Evolutionary conservation across 1,140 invertebrate genomes (phyloP), one percentile per base, ranked within the genome.

Genomic region (Drosophila nigrodunni): DNA sequence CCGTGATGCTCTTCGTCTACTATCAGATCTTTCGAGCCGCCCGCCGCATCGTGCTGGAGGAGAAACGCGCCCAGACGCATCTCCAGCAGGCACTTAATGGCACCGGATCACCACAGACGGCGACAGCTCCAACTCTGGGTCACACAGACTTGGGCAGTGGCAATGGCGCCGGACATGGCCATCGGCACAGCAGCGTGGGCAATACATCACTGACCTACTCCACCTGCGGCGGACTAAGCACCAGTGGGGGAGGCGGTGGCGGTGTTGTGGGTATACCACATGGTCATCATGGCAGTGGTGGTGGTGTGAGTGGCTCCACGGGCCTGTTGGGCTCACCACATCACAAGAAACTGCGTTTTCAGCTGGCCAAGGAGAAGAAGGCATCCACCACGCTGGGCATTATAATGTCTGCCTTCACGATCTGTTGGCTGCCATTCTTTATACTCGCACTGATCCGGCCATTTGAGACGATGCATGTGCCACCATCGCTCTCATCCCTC

Each of bases 381-480:
- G 98, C 98, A 3, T 98, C 97, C 57, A 98, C 98, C 15, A 99
- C 98, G 0, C 94, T 99, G 62, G 98, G 98, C 10, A 99, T 99
- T 61, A 99, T 99, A 57, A 98, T 98, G 97, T 98, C 97, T 68
- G 97, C 98, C 1, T 99, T 99, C 89, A 97, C 96, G 11, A 94
- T 99, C 61, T 99, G 98, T 92, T 99, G 98, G 98, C 93, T 99
- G 37, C 98, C 98, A 2, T 99, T 99, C 92, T 99, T 99, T 93
- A 96, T 99, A 7, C 94, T 98, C 37, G 97, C 98, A 1, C 93
- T 98, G 8, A 95, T 98, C 35, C 94, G 95, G 85, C 97, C 95
- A n/a, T 98, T 98, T 61, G 94, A 94, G 66, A 95, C 93, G 50
- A 93, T 94, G 46, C 93, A 94, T 61, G 96, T 96, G 68, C 95